phyloP scores from a whole-genome alignment of 2,888 invertebrate genomes.

The Agonopterix heracliana region DNA sequence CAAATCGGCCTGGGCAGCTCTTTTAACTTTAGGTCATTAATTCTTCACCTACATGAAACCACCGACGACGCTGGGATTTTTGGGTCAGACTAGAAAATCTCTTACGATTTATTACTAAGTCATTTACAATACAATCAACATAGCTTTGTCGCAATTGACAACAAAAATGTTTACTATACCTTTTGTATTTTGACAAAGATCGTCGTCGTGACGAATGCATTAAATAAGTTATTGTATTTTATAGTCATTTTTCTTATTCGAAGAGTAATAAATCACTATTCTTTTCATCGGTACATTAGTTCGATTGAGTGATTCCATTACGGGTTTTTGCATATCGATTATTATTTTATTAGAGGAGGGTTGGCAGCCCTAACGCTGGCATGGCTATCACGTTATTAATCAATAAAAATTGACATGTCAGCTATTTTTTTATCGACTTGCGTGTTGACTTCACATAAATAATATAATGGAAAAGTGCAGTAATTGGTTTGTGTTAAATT shows the following conservation, averaged over 20 bases:
- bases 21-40: too few species aligned
- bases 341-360: slow-evolving; percentile 36
- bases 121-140: too few species aligned
- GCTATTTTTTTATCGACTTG: neutral
- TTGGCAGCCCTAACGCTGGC: slow-evolving; percentile 3
- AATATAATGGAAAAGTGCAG: neutral
- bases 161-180: too few species aligned
- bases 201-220: slow-evolving; percentile 29
- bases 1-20: too few species aligned
- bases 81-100: too few species aligned
- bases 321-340: slow-evolving; percentile 66
- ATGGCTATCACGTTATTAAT: slow-evolving; percentile 6
- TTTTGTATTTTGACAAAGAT: too few species aligned
- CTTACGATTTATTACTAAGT: too few species aligned
- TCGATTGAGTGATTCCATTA: slow-evolving; percentile 72
- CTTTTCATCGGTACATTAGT: slow-evolving; percentile 66
- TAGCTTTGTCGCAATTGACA: too few species aligned
- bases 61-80: too few species aligned
- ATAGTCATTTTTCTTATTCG: slow-evolving; percentile 71
- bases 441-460: neutral
- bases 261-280: slow-evolving; percentile 64
- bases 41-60: too few species aligned
- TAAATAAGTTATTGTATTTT: slow-evolving; percentile 46
- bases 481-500: too few species aligned
- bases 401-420: slow-evolving; percentile 3